Evolutionary conservation across 2,797 vertebrate genomes (phyloP).

Genomic region (Picus viridis): DNA sequence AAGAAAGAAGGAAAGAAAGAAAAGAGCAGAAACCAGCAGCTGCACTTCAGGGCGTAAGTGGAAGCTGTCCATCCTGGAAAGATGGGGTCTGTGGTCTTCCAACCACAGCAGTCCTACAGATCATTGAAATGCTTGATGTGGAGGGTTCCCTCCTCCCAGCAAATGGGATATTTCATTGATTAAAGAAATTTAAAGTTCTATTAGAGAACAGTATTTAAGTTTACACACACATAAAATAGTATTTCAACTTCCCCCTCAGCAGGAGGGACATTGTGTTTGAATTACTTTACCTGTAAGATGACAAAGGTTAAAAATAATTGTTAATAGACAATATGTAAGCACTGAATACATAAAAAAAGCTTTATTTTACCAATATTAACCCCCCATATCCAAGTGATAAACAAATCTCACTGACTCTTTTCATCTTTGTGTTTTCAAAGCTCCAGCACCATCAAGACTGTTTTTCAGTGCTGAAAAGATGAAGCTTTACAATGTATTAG

Average conservation of each 20-base stretch:
- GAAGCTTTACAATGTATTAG: constrained; percentile 57
- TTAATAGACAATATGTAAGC: neutral
- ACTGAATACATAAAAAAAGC: neutral
- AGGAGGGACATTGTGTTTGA: fast-evolving
- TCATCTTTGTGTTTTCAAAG: constrained; percentile 26
- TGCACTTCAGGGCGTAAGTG: neutral
- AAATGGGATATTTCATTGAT: neutral
- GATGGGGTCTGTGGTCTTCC: neutral
- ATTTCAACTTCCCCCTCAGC: neutral
- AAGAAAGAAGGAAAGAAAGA: neutral
- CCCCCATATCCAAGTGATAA: constrained; percentile 32
- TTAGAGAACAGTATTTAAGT: neutral
- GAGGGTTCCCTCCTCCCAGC: neutral
- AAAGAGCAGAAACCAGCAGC: neutral
- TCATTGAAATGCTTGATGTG: neutral
- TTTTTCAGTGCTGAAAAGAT: constrained; percentile 20
- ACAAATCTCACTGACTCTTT: constrained; percentile 14
- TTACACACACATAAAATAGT: neutral
- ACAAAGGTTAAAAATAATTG: neutral
- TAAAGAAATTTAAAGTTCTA: no score
- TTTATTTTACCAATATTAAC: constrained; percentile 64
- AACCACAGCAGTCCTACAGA: neutral
- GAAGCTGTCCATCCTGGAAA: neutral
- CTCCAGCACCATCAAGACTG: neutral
- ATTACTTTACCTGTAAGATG: neutral